Percentiles rank a stretch among this genome's conserved stretches.
phyloP scores from a whole-genome alignment of 2,797 vertebrate species.

The Scolopax rusticola region DNA sequence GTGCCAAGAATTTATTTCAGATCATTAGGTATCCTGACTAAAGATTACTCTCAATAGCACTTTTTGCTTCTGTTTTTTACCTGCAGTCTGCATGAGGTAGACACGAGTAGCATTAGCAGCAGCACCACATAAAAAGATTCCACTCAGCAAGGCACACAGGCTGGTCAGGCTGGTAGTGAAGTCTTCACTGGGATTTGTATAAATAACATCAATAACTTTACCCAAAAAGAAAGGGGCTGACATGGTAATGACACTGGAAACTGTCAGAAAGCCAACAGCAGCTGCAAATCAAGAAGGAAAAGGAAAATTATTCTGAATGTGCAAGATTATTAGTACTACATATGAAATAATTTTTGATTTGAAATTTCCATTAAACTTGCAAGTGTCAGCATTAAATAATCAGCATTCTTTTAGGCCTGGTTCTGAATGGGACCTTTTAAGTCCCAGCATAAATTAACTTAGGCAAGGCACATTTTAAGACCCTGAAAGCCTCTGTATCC shows the following conservation, averaged over 20 bases:
- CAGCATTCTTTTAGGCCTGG: background rate
- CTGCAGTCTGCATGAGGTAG: conserved; percentile 97
- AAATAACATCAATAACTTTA: conserved; percentile 94
- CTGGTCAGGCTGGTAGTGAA: conserved; percentile 83
- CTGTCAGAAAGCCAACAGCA: conserved; percentile 90
- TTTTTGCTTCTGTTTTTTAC: conserved; percentile 76
- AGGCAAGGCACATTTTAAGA: background rate
- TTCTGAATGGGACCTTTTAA: background rate
- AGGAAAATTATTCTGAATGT: background rate
- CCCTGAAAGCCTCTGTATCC: background rate
- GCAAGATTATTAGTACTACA: background rate
- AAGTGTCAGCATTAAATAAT: background rate
- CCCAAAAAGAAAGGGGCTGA: conserved; percentile 96
- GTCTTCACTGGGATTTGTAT: conserved; percentile 82
- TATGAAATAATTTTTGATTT: background rate
- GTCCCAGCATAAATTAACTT: background rate
- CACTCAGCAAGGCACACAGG: conserved; percentile 87
- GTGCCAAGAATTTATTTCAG: background rate
- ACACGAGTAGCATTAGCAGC: conserved; percentile 91
- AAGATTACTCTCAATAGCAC: background rate
- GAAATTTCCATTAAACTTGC: background rate
- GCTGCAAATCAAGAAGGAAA: conserved; percentile 77
- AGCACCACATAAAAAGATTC: conserved; percentile 92
- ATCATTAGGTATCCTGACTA: background rate
- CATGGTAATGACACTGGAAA: conserved; percentile 96